Evolutionary conservation across 53 echinoderm and acorn worm species (phyloP), one percentile per base, ranked within the genome.

Genomic region (Crossaster papposus): DNA sequence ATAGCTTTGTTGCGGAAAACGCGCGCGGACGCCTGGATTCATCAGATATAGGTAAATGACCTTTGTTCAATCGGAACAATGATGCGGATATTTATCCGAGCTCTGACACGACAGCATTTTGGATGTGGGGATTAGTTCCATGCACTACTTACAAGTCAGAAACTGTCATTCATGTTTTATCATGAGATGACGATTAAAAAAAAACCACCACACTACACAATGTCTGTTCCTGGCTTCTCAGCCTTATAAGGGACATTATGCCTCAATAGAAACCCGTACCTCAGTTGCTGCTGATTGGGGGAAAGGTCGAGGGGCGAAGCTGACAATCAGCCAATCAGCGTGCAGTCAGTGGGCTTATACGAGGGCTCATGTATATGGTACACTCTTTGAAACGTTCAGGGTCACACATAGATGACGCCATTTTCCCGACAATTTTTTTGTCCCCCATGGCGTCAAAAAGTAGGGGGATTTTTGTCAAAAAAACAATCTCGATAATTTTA

Each of bases 1-100:
- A n/a, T n/a, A 44, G 44, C 44, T 72, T 84, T 84, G 84, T 84
- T 8, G 52, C 31, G 53, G 71, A 51, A 84, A 84, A 72, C 84
- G 65, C 23, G 18, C 71, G 84, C 36, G 84, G n/a, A 51, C 84
- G 84, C 84, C 84, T 72, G 1, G 29, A 72, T 50, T 14, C 32
- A 84, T 84, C 72, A 72, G 84, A 72, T 84, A 72, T 84, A 72
- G 84, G 84, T 84, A 72, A 84, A 72, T 72, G 84, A 84, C 84
- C 84, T 84, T 84, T 84, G 84, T 84, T 52, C 52, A 54, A 50
- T 52, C 28, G 51, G 72, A 72, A 84, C 30, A 84, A 84, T 71
- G 84, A 50, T 0, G 65, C 4, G 72, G 84, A 84, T 72, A 84
- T 84, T 44, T 84, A 84, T 84, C 84, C 51, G 84, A 72, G 65